Percentiles rank a stretch among this genome's conserved stretches.
Conservation (phyloP, 2,113 vertebrate species). For the Gavialis gangeticus region DNA sequence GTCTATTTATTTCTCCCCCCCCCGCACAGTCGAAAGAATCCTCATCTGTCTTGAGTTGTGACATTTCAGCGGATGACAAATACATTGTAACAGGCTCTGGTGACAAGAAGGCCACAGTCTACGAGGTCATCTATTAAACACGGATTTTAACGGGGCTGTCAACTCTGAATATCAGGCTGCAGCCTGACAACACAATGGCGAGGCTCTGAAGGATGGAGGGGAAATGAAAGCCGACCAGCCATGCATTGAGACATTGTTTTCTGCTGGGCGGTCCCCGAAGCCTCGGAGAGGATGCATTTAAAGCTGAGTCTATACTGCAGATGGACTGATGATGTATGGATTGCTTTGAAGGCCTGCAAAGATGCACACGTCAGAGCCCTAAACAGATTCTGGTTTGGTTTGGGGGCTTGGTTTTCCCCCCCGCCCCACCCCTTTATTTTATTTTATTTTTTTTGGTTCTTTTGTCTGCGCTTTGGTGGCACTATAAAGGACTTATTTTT, state of each 20-base stretch:
- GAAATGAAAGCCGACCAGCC: neutral
- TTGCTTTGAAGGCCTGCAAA: slow-evolving; percentile 48
- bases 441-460: slow-evolving; percentile 27
- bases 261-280: neutral
- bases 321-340: slow-evolving; percentile 37
- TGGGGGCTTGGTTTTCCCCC: neutral
- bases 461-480: slow-evolving; percentile 61
- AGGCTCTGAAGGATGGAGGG: neutral
- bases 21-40: slow-evolving; percentile 93
- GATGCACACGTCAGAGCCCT: slow-evolving; percentile 44
- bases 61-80: slow-evolving; percentile 97
- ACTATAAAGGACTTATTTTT: slow-evolving; percentile 65
- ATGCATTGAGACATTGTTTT: neutral
- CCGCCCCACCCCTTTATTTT: neutral
- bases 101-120: slow-evolving; percentile 98
- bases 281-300: neutral
- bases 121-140: slow-evolving; percentile 95
- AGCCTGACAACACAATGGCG: neutral
- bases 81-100: slow-evolving; percentile 98
- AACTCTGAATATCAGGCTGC: neutral
- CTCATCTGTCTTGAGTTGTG: slow-evolving; percentile 95
- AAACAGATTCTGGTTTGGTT: slow-evolving; percentile 2
- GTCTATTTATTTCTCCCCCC: neutral
- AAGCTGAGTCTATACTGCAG: neutral
- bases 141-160: slow-evolving; percentile 42